These are phyloP conservation scores for Drosophila acutilabella DNA, from an alignment of 2,888 invertebrate genomes.

Conservation along the genomic window DNA sequence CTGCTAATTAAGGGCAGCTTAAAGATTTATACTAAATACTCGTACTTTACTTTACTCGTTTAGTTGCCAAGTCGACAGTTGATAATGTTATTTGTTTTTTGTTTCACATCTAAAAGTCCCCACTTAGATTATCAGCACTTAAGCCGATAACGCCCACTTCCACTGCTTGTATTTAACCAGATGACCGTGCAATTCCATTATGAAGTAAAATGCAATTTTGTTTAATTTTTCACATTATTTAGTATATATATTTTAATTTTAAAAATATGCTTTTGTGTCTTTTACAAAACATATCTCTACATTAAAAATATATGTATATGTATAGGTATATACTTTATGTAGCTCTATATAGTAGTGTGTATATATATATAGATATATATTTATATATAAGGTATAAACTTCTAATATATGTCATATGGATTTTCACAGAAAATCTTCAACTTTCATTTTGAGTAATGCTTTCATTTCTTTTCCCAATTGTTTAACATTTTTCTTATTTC, in stretches of 20 bases:
- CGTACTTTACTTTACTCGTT: not conserved
- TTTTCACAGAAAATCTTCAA: conserved; percentile 80
- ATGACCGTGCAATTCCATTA: conserved; percentile 17
- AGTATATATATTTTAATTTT: conserved; percentile 72
- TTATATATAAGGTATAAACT: conserved; percentile 70
- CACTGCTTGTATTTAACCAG: not conserved
- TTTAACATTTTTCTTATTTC: conserved; percentile 33
- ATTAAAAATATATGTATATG: conserved; percentile 73
- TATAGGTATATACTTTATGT: conserved; percentile 58
- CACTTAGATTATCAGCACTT: conserved; percentile 12
- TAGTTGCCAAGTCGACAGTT: conserved; percentile 6
- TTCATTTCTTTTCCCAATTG: conserved; percentile 56
- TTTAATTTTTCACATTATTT: conserved; percentile 33
- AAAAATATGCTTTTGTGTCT: conserved; percentile 76
- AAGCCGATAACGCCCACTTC: conserved; percentile 34
- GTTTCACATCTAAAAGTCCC: conserved; percentile 1
- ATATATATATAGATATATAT: conserved; percentile 50
- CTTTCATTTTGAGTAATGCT: conserved; percentile 73
- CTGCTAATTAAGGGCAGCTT: conserved; percentile 41
- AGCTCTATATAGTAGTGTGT: conserved; percentile 63
- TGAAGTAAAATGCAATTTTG: conserved; percentile 14
- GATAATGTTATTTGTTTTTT: conserved; percentile 17
- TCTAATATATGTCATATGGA: conserved; percentile 69
- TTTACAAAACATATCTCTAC: conserved; percentile 79
- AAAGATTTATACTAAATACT: conserved; percentile 28